Percentiles rank a stretch among this genome's conserved stretches.
Evolutionary conservation across 2,797 vertebrate genomes (phyloP).

Genomic region (Pseudochirops cupreus): DNA sequence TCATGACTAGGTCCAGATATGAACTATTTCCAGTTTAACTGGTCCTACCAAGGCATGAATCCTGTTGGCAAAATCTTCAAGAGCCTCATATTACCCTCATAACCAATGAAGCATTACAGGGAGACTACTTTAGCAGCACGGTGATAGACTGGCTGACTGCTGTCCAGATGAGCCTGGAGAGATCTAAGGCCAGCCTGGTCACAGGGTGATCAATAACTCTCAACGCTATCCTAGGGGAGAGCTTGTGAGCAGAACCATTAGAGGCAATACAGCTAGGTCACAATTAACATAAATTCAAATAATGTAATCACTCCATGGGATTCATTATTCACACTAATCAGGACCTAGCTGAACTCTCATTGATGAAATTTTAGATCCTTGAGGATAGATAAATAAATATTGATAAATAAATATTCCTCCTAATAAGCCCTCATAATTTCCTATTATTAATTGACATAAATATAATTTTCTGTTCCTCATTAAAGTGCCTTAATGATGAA

Average conservation of each 20-base stretch:
- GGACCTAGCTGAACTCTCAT: background rate
- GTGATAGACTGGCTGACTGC: background rate
- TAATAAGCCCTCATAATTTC: background rate
- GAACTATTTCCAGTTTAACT: background rate
- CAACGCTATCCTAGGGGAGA: background rate
- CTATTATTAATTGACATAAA: background rate
- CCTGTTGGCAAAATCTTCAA: background rate
- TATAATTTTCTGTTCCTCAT: background rate
- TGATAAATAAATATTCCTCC: background rate
- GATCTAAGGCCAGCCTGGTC: background rate
- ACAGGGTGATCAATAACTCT: background rate
- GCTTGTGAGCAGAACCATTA: background rate
- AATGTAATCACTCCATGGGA: background rate
- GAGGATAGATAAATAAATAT: background rate
- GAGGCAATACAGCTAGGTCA: background rate
- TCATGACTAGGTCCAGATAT: background rate
- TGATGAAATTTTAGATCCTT: background rate
- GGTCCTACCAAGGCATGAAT: background rate
- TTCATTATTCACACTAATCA: background rate
- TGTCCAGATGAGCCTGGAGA: background rate
- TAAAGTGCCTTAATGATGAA: background rate
- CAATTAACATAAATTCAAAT: background rate
- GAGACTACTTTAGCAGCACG: background rate
- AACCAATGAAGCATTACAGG: background rate
- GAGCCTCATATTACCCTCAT: background rate